phyloP scores from a whole-genome alignment of 2,113 vertebrate species.

The Panthera leo region DNA sequence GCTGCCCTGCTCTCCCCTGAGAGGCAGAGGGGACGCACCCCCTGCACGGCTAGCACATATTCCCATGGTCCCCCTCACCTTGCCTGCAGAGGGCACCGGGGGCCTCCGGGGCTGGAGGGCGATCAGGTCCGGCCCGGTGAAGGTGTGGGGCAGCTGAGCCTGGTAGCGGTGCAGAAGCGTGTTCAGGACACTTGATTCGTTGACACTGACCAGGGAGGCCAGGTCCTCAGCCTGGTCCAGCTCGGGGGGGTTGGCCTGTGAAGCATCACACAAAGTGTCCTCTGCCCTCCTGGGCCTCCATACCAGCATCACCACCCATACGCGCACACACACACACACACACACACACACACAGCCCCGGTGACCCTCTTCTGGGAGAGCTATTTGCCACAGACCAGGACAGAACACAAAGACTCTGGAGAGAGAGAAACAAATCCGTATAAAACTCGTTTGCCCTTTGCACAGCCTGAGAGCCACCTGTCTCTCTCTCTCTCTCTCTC shows the following conservation, averaged over 20 bases:
- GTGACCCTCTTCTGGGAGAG: fast-evolving
- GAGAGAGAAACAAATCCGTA: too few species aligned
- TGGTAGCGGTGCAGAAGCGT: constrained; percentile 87
- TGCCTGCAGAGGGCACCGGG: background rate
- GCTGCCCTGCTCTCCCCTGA: background rate
- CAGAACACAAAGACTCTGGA: background rate
- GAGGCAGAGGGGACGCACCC: background rate
- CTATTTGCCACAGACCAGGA: background rate
- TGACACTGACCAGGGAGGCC: constrained; percentile 89
- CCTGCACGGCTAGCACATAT: fast-evolving
- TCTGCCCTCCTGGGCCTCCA: background rate
- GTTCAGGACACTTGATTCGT: constrained; percentile 89
- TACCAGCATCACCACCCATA: background rate
- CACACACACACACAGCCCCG: too few species aligned
- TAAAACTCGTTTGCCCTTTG: background rate
- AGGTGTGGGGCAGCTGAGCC: constrained; percentile 87
- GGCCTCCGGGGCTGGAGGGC: constrained; percentile 65
- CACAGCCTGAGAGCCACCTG: too few species aligned
- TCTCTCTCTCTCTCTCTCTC: background rate
- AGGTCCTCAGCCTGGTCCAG: constrained; percentile 92
- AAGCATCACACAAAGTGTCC: background rate
- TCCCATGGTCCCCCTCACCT: constrained; percentile 38
- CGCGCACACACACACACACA: fast-evolving
- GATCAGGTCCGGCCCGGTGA: constrained; percentile 88
- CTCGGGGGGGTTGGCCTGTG: constrained; percentile 91